phyloP scores from a whole-genome alignment of 2,888 invertebrate genomes.

The Quadroppia sp. region DNA sequence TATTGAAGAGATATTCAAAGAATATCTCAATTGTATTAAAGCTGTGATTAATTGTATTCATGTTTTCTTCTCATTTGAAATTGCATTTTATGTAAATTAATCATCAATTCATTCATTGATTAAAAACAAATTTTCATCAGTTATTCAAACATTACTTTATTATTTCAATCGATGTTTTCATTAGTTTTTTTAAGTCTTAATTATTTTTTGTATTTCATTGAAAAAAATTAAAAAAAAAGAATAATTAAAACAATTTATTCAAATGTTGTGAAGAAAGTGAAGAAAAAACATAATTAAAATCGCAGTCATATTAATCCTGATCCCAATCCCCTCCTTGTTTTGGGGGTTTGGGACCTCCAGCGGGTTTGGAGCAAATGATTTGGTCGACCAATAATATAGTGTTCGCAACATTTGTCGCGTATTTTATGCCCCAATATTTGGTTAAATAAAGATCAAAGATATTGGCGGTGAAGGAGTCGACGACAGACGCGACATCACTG shows the following conservation, averaged over 20 bases:
- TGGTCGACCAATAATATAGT: slow-evolving; percentile 92
- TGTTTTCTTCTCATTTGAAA: slow-evolving; percentile 29
- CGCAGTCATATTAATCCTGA: slow-evolving; percentile 44
- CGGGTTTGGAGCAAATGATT: slow-evolving; percentile 96
- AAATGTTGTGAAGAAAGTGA: background rate
- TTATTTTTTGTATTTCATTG: no score
- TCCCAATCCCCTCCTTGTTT: slow-evolving; percentile 58
- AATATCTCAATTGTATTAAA: slow-evolving; percentile 11
- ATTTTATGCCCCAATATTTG: slow-evolving; percentile 91
- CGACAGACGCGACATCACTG: slow-evolving; percentile 63
- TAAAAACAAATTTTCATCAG: background rate
- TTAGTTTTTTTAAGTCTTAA: no score
- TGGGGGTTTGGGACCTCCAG: slow-evolving; percentile 75
- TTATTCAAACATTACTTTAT: background rate
- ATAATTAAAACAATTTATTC: background rate
- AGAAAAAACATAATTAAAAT: background rate
- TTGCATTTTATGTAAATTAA: slow-evolving; percentile 31
- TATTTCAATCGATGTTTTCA: no score
- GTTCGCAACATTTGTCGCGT: slow-evolving; percentile 82
- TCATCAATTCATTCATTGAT: slow-evolving; percentile 1
- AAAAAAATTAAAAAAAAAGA: background rate
- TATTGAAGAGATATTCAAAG: background rate
- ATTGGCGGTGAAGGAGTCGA: slow-evolving; percentile 71
- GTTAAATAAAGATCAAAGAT: slow-evolving; percentile 77
- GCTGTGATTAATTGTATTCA: slow-evolving; percentile 29